Conservation (phyloP, 2,888 invertebrate genomes). For the Urechis unicinctus region DNA sequence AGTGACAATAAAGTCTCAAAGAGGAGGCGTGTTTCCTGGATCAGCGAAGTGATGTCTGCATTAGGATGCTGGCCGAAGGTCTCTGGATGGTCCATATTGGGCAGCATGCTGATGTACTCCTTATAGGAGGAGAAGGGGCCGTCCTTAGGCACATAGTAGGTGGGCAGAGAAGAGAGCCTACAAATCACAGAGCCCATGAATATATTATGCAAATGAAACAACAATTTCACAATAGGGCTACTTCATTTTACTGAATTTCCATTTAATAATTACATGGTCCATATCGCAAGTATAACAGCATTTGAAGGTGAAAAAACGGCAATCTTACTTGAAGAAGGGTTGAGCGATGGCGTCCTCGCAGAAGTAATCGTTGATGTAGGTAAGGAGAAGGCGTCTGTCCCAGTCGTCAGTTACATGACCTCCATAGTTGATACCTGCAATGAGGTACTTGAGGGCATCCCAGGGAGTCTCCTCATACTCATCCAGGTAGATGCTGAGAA, state of each 20-base stretch:
- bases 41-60: constrained; percentile 79
- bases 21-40: constrained; percentile 69
- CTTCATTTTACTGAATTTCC: too few relatives aligned
- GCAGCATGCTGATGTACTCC: constrained; percentile 72
- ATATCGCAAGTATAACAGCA: background rate
- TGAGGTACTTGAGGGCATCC: constrained; percentile 81
- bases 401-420: constrained; percentile 75
- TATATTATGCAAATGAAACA: too few relatives aligned
- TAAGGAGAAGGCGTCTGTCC: constrained; percentile 68
- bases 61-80: constrained; percentile 85
- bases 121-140: constrained; percentile 74
- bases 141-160: constrained; percentile 76
- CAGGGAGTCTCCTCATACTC: constrained; percentile 84
- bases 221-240: too few relatives aligned
- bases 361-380: constrained; percentile 79
- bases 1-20: constrained; percentile 74
- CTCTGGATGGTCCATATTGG: constrained; percentile 74
- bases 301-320: background rate
- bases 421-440: constrained; percentile 83
- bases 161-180: constrained; percentile 67
- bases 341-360: constrained; percentile 64
- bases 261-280: too few relatives aligned
- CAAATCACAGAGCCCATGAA: too few relatives aligned
- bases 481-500: constrained; percentile 75
- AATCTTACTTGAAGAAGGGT: constrained; percentile 60